phyloP scores from a whole-genome alignment of 2,797 vertebrate species.

The Acanthurus tractus region DNA sequence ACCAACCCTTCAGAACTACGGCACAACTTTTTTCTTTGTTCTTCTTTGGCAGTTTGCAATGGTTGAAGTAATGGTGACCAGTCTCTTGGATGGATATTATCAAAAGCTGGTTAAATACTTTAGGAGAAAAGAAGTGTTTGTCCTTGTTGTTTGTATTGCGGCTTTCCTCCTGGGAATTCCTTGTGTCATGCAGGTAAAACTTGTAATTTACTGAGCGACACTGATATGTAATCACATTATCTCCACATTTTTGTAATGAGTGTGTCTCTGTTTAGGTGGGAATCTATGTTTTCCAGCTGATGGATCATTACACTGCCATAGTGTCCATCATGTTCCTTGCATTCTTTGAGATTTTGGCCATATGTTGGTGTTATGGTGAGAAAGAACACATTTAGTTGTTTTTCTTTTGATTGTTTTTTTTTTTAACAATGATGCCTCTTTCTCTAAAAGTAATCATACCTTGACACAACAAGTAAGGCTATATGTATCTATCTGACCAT shows the following conservation, averaged over 20 bases:
- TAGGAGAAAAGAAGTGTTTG: constrained; percentile 83
- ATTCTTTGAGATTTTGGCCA: constrained; percentile 85
- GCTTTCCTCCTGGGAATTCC: constrained; percentile 84
- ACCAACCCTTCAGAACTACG: background rate
- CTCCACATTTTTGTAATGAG: constrained; percentile 6
- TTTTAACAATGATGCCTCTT: background rate
- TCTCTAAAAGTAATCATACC: background rate
- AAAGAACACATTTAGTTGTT: background rate
- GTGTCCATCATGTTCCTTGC: constrained; percentile 87
- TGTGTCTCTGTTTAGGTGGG: constrained; percentile 76
- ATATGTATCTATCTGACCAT: background rate
- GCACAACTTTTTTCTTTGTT: background rate
- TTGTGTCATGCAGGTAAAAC: constrained; percentile 84
- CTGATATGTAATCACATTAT: background rate
- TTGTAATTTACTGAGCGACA: background rate
- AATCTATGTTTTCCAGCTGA: constrained; percentile 88
- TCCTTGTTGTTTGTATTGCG: constrained; percentile 76
- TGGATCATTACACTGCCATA: constrained; percentile 89
- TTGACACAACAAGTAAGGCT: background rate
- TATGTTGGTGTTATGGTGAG: constrained; percentile 86
- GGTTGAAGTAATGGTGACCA: constrained; percentile 89
- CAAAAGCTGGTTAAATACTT: constrained; percentile 69
- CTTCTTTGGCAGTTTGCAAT: constrained; percentile 83
- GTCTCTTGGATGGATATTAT: constrained; percentile 80
- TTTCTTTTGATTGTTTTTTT: background rate